Percentiles rank a stretch among this genome's conserved stretches.
Conservation (phyloP, 2,113 vertebrate genomes). For the Prochilodus magdalenae region DNA sequence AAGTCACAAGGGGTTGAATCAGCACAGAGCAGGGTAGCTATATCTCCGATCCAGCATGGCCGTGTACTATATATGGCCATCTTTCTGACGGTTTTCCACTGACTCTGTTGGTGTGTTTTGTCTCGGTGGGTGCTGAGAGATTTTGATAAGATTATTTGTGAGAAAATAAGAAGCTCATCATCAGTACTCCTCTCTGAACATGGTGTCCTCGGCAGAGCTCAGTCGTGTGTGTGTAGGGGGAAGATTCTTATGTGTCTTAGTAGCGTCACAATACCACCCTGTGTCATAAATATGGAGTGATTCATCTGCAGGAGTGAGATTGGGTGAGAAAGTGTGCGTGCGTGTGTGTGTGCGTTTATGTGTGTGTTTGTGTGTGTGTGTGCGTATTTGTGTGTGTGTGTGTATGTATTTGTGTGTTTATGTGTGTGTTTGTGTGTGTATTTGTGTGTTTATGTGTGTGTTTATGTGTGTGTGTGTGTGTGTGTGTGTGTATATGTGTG, state of each 20-base stretch:
- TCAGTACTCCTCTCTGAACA: background rate
- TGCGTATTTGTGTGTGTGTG: background rate
- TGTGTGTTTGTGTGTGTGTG: background rate
- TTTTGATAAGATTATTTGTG: background rate
- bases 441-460: conserved; percentile 14
- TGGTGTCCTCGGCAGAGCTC: conserved; percentile 1
- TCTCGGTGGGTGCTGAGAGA: background rate
- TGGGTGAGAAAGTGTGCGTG: background rate
- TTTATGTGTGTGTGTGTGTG: conserved; percentile 22
- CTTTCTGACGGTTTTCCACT: background rate
- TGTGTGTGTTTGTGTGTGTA: conserved; percentile 8
- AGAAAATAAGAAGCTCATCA: background rate
- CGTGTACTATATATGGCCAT: background rate
- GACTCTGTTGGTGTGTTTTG: no score
- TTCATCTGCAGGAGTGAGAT: conserved; percentile 1
- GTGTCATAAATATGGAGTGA: conserved; percentile 25
- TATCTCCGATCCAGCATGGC: background rate
- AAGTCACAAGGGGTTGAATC: conserved; percentile 9
- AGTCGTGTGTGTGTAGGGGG: background rate
- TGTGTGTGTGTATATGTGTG: conserved; percentile 7
- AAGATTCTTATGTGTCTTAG: background rate
- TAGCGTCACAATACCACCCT: conserved; percentile 6
- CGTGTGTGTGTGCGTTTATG: background rate
- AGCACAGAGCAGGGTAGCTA: background rate
- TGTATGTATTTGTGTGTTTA: no score